Conservation (phyloP, 2,113 vertebrate species). For the Micromys minutus region DNA sequence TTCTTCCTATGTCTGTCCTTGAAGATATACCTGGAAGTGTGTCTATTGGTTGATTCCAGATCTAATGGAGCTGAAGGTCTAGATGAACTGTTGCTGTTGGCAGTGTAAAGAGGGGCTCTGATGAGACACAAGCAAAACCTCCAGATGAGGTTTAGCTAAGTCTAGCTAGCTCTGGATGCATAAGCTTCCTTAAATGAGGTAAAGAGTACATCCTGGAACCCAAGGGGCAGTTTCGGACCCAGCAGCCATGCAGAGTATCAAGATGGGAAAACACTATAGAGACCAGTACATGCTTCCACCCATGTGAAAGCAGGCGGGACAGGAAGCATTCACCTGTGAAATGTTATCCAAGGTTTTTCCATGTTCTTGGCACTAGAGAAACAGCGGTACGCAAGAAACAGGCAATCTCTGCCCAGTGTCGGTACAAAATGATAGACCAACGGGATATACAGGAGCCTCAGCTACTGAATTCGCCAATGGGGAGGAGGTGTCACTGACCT, state of each 20-base stretch:
- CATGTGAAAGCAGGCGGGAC: neutral
- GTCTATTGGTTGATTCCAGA: too few species aligned
- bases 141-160: neutral
- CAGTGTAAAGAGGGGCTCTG: neutral
- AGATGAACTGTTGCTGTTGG: neutral
- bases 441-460: too few species aligned
- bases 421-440: neutral
- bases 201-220: neutral
- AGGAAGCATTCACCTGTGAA: neutral
- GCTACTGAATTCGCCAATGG: neutral
- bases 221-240: neutral
- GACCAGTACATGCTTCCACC: neutral
- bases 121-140: neutral
- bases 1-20: neutral
- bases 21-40: neutral
- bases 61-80: neutral
- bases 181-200: neutral
- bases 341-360: neutral
- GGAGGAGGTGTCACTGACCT: neutral
- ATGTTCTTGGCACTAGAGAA: neutral
- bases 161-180: neutral
- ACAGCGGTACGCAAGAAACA: neutral
- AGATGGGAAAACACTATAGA: neutral
- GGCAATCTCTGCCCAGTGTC: rapidly evolving
- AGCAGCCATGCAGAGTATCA: neutral